Percentiles rank a stretch among this genome's conserved stretches.
Conservation (phyloP, 2,113 vertebrate species). For the Okapia johnstoni region DNA sequence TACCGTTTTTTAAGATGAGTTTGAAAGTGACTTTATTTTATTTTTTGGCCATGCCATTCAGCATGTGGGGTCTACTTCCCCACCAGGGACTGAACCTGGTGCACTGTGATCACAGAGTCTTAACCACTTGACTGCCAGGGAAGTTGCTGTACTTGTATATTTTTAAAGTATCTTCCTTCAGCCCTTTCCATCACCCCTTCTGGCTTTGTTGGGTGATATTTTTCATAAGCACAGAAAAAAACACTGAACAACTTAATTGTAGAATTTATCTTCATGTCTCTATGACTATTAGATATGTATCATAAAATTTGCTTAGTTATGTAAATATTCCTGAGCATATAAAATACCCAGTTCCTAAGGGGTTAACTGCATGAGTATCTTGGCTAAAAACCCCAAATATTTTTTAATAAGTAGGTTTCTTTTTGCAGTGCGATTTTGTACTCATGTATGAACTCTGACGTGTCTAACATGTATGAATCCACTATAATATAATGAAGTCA, state of each 20-base stretch:
- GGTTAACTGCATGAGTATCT: not conserved
- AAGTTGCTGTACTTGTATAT: not conserved
- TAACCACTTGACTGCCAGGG: not conserved
- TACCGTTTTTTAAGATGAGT: not conserved
- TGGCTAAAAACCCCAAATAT: not conserved
- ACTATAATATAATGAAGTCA: not conserved
- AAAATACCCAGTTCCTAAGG: not conserved
- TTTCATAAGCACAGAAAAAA: conserved; percentile 25
- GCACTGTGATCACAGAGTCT: accelerated
- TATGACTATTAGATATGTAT: not conserved
- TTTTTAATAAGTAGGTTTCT: not conserved
- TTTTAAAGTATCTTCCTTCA: not conserved
- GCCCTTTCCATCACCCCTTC: not conserved
- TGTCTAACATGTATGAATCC: not conserved
- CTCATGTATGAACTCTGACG: not conserved
- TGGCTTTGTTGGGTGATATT: not conserved
- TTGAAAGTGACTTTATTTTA: not conserved
- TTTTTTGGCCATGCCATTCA: not conserved
- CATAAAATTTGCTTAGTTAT: not conserved
- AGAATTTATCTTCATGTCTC: not conserved
- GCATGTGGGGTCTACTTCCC: not conserved
- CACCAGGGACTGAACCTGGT: not conserved
- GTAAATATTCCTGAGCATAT: not conserved
- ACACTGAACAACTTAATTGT: not conserved
- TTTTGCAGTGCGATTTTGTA: not conserved